These are phyloP conservation scores for Drosophila merina DNA, from an alignment of 2,888 invertebrate species.

Conservation along the genomic window DNA sequence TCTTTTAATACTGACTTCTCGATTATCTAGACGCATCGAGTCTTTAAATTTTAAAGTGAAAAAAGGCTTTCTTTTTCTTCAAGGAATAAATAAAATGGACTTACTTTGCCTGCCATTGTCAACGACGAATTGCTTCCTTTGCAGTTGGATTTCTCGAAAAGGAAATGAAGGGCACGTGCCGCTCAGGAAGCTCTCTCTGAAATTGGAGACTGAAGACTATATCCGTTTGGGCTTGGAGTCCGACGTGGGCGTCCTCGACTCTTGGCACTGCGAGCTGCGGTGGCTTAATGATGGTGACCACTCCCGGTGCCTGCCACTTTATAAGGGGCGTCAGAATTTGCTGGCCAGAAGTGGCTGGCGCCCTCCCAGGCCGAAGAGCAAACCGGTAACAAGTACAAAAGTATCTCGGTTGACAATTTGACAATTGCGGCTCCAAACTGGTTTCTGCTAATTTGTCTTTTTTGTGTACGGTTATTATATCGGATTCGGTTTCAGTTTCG, in stretches of 20 bases:
- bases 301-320: constrained; percentile 57
- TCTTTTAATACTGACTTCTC: neutral
- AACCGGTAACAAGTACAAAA: constrained; percentile 68
- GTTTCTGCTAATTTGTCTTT: constrained; percentile 50
- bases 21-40: neutral
- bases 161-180: constrained; percentile 42
- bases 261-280: constrained; percentile 52
- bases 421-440: constrained; percentile 68
- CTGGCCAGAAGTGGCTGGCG: constrained; percentile 46
- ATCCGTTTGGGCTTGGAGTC: constrained; percentile 40
- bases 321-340: constrained; percentile 70
- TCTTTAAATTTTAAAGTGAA: neutral
- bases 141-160: constrained; percentile 36
- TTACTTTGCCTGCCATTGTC: constrained; percentile 80
- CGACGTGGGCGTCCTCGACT: constrained; percentile 49
- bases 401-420: constrained; percentile 70
- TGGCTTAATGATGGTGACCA: constrained; percentile 69
- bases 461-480: constrained; percentile 31
- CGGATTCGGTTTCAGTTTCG: constrained; percentile 17
- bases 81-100: constrained; percentile 20
- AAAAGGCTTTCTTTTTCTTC: neutral
- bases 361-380: constrained; percentile 53
- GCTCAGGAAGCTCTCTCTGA: constrained; percentile 36
- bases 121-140: constrained; percentile 24
- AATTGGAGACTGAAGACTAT: constrained; percentile 41